Evolutionary conservation across 2,888 invertebrate species (phyloP), one percentile per base, ranked within the genome.

Genomic region (Acrobasis suavella): DNA sequence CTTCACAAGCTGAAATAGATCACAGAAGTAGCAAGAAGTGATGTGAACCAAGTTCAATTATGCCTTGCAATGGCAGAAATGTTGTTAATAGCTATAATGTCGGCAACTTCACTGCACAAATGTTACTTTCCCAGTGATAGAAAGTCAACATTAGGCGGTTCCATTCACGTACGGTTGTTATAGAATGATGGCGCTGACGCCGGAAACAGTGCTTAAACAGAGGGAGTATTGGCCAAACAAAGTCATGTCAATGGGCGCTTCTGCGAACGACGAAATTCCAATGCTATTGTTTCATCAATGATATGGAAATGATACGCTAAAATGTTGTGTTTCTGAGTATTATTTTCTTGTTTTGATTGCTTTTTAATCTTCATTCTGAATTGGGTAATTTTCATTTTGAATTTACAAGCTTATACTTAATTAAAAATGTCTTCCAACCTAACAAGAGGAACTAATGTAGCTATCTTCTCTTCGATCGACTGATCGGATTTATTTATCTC

Each of bases 121-220:
- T 82, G 83, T 83, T 84, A 88, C 88, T 89, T 89, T 88, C 90
- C 81, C 84, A 86, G 77, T 80, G 72, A 81, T 87, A 89, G 90
- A 89, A 89, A 89, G 89, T 86, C 80, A 83, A 86, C 84, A 87
- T 86, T 83, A 82, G 78, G 82, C 76, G 75, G 78, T 72, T 82
- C 74, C 81, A 84, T 88, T 86, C 85, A 82, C 79, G 80, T 78
- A 76, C 78, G 72, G 78, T 76, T 86, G 84, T 86, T 89, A 87
- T 87, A 81, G 82, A 85, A 78, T 81, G 79, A 72, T 77, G 76
- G 76, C 74, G 75, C 74, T 61, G 73, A 63, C 68, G 67, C 83
- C 89, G 89, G 89, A 90, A 85, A 83, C 78, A 81, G 76, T 81
- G 82, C 77, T 83, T 86, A 85, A 87, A 86, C 86, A 66, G 63